phyloP scores from a whole-genome alignment of 92 coral and sea anemone species.

The Bergia puertoricense region DNA sequence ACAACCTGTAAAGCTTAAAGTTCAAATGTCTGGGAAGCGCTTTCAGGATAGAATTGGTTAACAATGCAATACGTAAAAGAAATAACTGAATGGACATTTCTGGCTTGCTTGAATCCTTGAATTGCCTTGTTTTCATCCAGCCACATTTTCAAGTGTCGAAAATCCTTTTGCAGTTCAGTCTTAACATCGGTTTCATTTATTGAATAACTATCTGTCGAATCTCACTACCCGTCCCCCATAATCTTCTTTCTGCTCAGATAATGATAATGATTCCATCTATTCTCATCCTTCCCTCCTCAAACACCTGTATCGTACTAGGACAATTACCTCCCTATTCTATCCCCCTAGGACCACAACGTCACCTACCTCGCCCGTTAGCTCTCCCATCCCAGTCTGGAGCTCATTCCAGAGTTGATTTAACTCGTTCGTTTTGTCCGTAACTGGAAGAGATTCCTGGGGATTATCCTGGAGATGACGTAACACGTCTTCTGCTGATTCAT shows the following conservation, averaged over 20 bases:
- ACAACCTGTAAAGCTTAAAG: neutral
- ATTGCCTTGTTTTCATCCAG: neutral
- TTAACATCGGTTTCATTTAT: neutral
- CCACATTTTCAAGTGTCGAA: neutral
- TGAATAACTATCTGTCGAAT: neutral
- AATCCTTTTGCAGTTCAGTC: neutral
- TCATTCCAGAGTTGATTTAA: slow-evolving; percentile 77
- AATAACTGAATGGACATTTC: no score
- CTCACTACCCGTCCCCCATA: neutral
- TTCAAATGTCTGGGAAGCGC: no score
- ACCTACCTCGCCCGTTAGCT: slow-evolving; percentile 49
- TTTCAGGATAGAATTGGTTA: neutral
- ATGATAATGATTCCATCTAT: neutral
- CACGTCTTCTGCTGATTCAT: slow-evolving; percentile 77
- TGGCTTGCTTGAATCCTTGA: neutral
- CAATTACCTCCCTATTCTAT: neutral
- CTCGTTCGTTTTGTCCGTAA: slow-evolving; percentile 67
- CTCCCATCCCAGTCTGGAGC: slow-evolving; percentile 69
- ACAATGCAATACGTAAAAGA: neutral
- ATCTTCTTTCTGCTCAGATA: neutral
- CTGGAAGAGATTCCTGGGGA: slow-evolving; percentile 67
- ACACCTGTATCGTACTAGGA: neutral
- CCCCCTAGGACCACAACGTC: neutral
- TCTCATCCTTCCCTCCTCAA: neutral
- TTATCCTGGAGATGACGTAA: slow-evolving; percentile 72